phyloP scores from a whole-genome alignment of 1,140 invertebrate genomes.

The Diorhabda carinulata region DNA sequence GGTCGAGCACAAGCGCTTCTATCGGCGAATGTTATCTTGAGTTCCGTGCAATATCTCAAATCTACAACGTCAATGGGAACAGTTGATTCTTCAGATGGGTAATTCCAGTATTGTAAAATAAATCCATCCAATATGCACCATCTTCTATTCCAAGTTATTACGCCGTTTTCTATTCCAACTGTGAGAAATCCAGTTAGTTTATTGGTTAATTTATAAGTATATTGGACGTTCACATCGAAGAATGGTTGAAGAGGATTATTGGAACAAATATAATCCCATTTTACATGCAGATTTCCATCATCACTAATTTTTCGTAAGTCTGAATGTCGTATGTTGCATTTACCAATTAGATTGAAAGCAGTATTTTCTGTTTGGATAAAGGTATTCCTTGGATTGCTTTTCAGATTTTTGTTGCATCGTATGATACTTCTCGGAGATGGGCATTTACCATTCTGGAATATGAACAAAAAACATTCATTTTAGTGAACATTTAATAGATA shows the following conservation, averaged over 20 bases:
- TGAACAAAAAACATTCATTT: no score
- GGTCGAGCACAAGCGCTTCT: conserved; percentile 46
- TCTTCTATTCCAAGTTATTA: conserved; percentile 45
- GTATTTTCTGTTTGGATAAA: conserved; percentile 20
- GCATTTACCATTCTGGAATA: conserved; percentile 27
- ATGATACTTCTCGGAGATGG: conserved; percentile 39
- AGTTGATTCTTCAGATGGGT: conserved; percentile 44
- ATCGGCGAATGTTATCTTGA: conserved; percentile 34
- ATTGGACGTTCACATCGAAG: conserved; percentile 40
- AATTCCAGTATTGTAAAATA: conserved; percentile 49
- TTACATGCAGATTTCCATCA: conserved; percentile 15
- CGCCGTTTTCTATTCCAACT: conserved; percentile 37
- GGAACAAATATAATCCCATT: conserved; percentile 34
- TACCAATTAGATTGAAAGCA: conserved; percentile 30
- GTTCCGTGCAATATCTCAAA: conserved; percentile 39
- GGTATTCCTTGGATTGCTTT: neutral
- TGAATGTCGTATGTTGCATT: conserved; percentile 24
- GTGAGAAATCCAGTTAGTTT: conserved; percentile 46
- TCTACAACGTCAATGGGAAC: conserved; percentile 43
- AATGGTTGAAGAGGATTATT: conserved; percentile 38
- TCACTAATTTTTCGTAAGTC: conserved; percentile 27
- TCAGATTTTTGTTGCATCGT: conserved; percentile 24
- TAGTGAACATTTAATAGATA: no score
- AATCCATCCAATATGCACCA: conserved; percentile 47
- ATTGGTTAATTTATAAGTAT: conserved; percentile 36